Percentiles rank a stretch among this genome's conserved stretches.
Conservation (phyloP, 2,888 invertebrate genomes). For the Phyllotreta striolata region DNA sequence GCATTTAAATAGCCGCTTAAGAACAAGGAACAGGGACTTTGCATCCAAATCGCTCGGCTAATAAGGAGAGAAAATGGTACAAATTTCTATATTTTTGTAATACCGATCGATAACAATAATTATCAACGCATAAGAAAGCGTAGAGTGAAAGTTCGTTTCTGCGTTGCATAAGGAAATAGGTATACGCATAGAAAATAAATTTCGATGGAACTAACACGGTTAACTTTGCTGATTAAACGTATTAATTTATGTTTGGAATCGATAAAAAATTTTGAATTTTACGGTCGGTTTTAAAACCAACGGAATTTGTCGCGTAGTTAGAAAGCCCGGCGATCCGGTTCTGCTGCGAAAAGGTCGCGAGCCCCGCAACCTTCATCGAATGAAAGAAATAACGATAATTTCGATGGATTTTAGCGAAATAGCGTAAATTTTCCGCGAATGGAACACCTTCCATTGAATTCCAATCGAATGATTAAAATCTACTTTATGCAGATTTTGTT, state of each 20-base stretch:
- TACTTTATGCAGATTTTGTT: too few relatives aligned
- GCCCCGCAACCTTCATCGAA: constrained; percentile 10
- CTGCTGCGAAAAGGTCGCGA: constrained; percentile 8
- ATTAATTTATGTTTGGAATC: too few relatives aligned
- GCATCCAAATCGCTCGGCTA: background rate
- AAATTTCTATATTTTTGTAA: constrained; percentile 16
- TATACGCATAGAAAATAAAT: background rate
- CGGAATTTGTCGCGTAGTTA: background rate
- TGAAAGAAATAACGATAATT: too few relatives aligned
- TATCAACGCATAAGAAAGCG: constrained; percentile 13
- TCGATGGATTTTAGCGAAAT: too few relatives aligned
- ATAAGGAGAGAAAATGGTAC: constrained; percentile 13
- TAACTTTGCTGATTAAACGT: too few relatives aligned
- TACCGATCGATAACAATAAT: constrained; percentile 2
- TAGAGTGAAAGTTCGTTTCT: constrained; percentile 9
- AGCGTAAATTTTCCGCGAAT: too few relatives aligned
- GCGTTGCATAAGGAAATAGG: constrained; percentile 5
- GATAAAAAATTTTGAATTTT: too few relatives aligned
- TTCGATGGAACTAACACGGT: constrained; percentile 3
- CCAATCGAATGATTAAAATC: too few relatives aligned
- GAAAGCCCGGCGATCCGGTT: constrained; percentile 19
- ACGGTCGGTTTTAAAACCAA: too few relatives aligned
- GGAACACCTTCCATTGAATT: too few relatives aligned
- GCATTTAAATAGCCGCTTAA: too few relatives aligned
- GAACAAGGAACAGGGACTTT: background rate